Percentiles rank a stretch among this genome's conserved stretches.
Conservation (phyloP, 2,888 invertebrate genomes). For the Ferrisia virgata region DNA sequence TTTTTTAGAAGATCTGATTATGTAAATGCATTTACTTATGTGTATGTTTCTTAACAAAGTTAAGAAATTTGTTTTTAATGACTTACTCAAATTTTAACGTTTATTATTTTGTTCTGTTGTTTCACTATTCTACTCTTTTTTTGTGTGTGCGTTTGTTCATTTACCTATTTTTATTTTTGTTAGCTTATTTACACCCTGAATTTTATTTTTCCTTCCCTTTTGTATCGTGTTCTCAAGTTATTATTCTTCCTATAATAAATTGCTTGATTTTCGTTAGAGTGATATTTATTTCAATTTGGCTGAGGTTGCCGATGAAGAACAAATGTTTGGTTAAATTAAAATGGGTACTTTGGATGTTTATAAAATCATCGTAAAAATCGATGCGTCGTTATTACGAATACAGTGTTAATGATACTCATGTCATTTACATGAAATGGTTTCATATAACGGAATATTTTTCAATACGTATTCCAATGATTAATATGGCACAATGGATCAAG, state of each 20-base stretch:
- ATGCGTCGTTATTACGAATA: no score
- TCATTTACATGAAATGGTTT: no score
- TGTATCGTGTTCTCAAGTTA: neutral
- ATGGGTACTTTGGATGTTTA: no score
- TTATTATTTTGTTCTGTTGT: constrained; percentile 1
- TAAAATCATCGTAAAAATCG: no score
- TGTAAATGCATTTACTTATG: neutral
- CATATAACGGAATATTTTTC: no score
- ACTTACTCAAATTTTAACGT: neutral
- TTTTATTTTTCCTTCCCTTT: neutral
- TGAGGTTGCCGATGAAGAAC: neutral
- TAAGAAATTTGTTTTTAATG: neutral
- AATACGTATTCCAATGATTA: no score
- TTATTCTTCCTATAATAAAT: neutral
- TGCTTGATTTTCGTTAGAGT: neutral
- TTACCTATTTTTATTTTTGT: neutral
- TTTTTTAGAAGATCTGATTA: neutral
- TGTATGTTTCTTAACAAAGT: neutral
- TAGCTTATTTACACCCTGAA: neutral
- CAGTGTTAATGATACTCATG: no score
- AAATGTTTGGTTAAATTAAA: no score
- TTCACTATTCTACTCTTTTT: neutral
- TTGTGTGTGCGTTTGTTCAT: neutral
- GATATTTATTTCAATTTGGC: neutral
- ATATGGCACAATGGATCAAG: no score